Evolutionary conservation across 2,797 vertebrate genomes (phyloP).

Genomic region (Acanthis flammea): DNA sequence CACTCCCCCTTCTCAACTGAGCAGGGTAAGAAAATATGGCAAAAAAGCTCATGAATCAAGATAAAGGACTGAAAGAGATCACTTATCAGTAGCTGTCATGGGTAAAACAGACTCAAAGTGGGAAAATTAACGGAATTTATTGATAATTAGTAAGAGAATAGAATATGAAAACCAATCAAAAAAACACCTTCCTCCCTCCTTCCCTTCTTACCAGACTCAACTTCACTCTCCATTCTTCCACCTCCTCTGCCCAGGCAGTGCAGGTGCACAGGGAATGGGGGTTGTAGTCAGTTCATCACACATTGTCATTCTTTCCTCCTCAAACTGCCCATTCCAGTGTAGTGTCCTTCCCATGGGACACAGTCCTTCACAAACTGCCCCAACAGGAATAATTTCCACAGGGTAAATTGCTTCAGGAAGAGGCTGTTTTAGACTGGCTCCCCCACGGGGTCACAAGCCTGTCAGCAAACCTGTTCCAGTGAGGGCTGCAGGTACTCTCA

Average conservation of each 20-base stretch:
- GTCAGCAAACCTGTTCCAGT: background rate
- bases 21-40: background rate
- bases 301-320: fast-evolving
- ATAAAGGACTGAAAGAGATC: background rate
- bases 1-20: fast-evolving
- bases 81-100: fast-evolving
- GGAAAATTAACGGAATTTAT: background rate
- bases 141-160: background rate
- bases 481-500: background rate
- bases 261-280: fast-evolving
- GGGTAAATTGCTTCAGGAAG: background rate
- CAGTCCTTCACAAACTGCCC: background rate
- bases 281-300: fast-evolving
- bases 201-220: background rate
- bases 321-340: fast-evolving
- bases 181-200: fast-evolving
- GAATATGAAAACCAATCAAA: background rate
- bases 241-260: fast-evolving
- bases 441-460: background rate
- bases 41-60: background rate
- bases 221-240: fast-evolving
- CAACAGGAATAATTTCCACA: background rate
- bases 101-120: fast-evolving
- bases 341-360: background rate
- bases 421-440: background rate